Conservation (phyloP, 2,113 vertebrate species). For the Casuarius casuarius region DNA sequence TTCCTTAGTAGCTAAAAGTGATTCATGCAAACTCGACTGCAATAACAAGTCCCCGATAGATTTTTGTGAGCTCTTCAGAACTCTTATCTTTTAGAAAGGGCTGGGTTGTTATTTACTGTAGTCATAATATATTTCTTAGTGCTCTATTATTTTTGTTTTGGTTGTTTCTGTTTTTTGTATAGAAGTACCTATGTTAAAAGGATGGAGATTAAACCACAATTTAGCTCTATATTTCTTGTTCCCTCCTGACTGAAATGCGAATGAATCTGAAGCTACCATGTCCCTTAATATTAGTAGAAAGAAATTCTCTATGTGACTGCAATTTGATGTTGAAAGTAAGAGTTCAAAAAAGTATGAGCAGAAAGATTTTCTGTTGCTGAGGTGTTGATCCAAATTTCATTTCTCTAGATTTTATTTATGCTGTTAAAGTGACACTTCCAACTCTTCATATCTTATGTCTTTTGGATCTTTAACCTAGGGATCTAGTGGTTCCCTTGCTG, state of each 20-base stretch:
- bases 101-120: background rate
- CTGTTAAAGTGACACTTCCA: background rate
- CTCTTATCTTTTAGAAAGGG: background rate
- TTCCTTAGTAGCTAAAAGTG: background rate
- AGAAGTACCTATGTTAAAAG: background rate
- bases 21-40: background rate
- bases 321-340: constrained; percentile 10
- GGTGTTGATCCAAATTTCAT: background rate
- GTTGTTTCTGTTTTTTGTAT: background rate
- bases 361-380: background rate
- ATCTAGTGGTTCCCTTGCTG: background rate
- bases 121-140: background rate
- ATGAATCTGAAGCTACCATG: background rate
- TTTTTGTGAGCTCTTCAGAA: background rate
- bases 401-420: background rate
- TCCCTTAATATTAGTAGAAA: background rate
- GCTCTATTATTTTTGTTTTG: background rate
- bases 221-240: background rate
- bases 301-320: background rate
- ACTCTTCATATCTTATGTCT: background rate
- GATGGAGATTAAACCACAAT: background rate
- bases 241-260: background rate
- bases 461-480: background rate
- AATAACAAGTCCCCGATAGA: background rate
- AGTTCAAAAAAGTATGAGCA: background rate